Conservation (phyloP, 2,888 invertebrate species). For the Hecatera dysodea region DNA sequence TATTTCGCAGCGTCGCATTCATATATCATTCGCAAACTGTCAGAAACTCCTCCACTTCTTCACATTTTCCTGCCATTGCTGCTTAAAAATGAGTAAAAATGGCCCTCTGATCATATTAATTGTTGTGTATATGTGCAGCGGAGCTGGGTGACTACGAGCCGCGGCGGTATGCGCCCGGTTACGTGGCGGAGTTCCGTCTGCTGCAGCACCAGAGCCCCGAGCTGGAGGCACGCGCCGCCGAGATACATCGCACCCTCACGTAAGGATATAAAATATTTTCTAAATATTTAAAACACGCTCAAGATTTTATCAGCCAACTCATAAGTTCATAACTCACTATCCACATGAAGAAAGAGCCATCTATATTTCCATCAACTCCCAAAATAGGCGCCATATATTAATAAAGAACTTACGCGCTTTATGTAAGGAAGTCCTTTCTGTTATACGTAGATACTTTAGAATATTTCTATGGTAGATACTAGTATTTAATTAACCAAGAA, state of each 20-base stretch:
- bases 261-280: conserved; percentile 86
- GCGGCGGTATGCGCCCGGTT: conserved; percentile 96
- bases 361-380: conserved; percentile 25
- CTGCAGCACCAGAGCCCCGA: conserved; percentile 98
- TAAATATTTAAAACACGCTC: conserved; percentile 1
- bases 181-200: conserved; percentile 98
- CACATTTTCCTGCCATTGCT: too few species aligned
- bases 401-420: conserved; percentile 49
- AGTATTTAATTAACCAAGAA: conserved; percentile 67
- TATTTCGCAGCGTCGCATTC: too few species aligned
- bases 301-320: conserved; percentile 7
- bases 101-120: conserved; percentile 15
- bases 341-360: conserved; percentile 7
- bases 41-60: too few species aligned
- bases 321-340: conserved; percentile 19
- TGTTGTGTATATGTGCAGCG: conserved; percentile 90
- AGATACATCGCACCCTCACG: conserved; percentile 97
- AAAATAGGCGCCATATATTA: conserved; percentile 48
- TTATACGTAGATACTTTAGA: too few species aligned
- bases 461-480: too few species aligned
- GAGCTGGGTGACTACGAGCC: conserved; percentile 98
- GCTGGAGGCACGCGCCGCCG: conserved; percentile 96
- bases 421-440: conserved; percentile 47
- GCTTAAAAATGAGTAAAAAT: too few species aligned
- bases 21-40: too few species aligned